A percentile compares a stretch with the other conserved stretches of the same genome.
phyloP scores from a whole-genome alignment of 2,113 vertebrate genomes.

The Pachycephala philippinensis region DNA sequence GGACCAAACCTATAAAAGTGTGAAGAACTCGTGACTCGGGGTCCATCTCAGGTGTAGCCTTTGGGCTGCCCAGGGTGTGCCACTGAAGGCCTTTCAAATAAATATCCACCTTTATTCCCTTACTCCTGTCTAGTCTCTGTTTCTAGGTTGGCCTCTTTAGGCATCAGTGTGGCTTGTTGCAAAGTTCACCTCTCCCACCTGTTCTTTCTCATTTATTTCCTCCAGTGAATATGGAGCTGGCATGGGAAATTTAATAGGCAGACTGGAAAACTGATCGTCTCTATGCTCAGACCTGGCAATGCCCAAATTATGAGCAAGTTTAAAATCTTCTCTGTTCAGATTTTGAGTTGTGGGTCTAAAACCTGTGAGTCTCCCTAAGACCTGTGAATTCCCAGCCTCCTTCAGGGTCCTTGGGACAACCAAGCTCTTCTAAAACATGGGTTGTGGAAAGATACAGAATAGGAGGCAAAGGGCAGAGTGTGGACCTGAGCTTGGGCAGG shows the following conservation, averaged over 20 bases:
- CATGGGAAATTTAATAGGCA: neutral
- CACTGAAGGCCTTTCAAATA: no score
- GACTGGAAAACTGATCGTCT: neutral
- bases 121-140: no score
- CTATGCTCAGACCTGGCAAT: neutral
- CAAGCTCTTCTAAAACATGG: neutral
- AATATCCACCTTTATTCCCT: no score
- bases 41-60: no score
- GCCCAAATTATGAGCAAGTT: neutral
- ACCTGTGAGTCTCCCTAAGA: neutral
- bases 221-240: neutral
- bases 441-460: neutral
- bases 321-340: neutral
- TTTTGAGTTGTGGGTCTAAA: neutral
- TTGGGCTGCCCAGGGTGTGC: no score
- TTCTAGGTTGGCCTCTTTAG: no score
- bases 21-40: no score
- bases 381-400: neutral
- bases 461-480: no score
- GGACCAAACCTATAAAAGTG: no score
- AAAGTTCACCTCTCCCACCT: neutral
- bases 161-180: neutral
- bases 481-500: neutral
- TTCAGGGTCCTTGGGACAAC: neutral
- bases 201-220: conserved; percentile 13